These are phyloP conservation scores for Pseudochirops cupreus DNA, from an alignment of 2,797 vertebrate genomes.

Conservation along the genomic window DNA sequence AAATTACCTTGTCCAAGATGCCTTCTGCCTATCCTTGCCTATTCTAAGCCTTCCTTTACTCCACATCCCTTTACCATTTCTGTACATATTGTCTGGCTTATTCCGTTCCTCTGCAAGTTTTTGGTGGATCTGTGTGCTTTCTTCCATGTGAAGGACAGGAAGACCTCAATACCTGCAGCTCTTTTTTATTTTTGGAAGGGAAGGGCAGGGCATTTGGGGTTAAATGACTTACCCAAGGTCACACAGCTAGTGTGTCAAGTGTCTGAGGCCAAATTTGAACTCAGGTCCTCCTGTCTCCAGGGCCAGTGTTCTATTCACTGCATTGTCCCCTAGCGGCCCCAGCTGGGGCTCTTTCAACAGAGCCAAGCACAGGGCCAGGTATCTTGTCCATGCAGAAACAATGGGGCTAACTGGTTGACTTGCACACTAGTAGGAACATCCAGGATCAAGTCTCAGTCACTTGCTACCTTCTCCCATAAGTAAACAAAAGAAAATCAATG, in stretches of 20 bases:
- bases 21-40: background rate
- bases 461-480: background rate
- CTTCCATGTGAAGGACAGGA: background rate
- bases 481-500: background rate
- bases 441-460: constrained; percentile 19
- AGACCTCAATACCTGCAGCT: background rate
- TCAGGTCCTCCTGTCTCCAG: too few relatives aligned
- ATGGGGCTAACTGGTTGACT: background rate
- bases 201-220: too few relatives aligned
- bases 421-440: background rate
- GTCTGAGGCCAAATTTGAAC: too few relatives aligned
- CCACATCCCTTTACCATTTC: background rate
- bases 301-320: too few relatives aligned
- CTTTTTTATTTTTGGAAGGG: too few relatives aligned
- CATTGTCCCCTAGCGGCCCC: too few relatives aligned
- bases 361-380: background rate
- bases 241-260: too few relatives aligned
- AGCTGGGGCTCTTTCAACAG: background rate
- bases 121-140: background rate
- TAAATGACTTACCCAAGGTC: too few relatives aligned
- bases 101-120: background rate
- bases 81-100: background rate
- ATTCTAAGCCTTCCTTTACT: background rate
- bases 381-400: constrained; percentile 26
- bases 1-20: background rate